These are phyloP conservation scores for Mungos mungo DNA, from an alignment of 2,113 vertebrate species.

Conservation along the genomic window DNA sequence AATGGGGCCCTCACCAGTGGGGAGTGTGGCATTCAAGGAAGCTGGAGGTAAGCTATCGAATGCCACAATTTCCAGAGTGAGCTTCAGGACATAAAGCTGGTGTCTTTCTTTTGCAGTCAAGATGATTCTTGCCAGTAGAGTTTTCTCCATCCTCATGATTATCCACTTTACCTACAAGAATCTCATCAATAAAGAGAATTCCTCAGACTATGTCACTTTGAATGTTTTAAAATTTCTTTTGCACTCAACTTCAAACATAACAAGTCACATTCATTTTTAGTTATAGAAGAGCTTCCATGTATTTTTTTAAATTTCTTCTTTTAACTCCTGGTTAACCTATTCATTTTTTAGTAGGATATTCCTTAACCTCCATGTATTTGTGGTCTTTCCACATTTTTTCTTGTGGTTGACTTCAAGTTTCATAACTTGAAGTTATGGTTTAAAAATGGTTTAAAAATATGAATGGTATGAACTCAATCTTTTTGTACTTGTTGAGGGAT, in stretches of 20 bases:
- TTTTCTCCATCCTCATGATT: background rate
- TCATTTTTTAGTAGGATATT: no score
- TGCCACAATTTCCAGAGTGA: background rate
- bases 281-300: background rate
- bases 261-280: background rate
- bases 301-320: no score
- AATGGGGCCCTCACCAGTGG: background rate
- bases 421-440: no score
- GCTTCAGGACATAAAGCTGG: rapidly evolving
- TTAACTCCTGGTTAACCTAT: no score
- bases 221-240: background rate
- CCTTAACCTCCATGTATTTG: no score
- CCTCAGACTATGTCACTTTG: background rate
- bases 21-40: background rate
- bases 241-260: background rate
- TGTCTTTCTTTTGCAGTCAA: background rate
- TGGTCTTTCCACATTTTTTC: no score
- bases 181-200: background rate
- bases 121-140: background rate
- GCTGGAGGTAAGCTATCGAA: background rate
- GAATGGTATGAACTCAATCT: no score
- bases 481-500: no score
- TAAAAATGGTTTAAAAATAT: no score
- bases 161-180: no score
- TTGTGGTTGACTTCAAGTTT: no score